Evolutionary conservation across 2,113 vertebrate species (phyloP).

Genomic region (Syngnathus floridae): DNA sequence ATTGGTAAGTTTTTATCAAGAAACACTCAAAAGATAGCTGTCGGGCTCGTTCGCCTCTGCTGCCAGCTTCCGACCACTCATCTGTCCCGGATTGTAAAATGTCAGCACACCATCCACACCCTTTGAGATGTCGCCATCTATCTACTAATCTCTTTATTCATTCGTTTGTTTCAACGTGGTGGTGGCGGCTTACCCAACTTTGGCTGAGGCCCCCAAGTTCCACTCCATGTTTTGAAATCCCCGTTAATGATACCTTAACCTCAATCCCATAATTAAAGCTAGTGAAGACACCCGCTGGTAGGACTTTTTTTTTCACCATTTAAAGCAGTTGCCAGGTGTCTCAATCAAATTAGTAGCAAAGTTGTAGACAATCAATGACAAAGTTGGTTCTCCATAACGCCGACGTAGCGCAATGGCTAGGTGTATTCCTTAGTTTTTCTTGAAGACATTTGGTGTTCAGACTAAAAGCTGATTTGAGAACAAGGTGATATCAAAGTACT

Average conservation of each 20-base stretch:
- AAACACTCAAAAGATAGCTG: slow-evolving; percentile 51
- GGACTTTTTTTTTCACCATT: background rate
- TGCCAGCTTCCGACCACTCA: slow-evolving; percentile 53
- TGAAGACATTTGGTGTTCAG: too few relatives aligned
- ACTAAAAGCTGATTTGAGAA: too few relatives aligned
- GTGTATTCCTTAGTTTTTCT: too few relatives aligned
- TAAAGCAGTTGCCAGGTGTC: background rate
- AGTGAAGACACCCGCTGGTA: slow-evolving; percentile 17
- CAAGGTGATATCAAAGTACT: too few relatives aligned
- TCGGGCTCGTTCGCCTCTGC: slow-evolving; percentile 32
- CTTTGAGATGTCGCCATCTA: slow-evolving; percentile 32
- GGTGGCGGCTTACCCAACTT: slow-evolving; percentile 17
- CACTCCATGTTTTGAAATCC: slow-evolving; percentile 44
- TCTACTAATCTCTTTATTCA: background rate
- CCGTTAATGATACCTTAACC: slow-evolving; percentile 60
- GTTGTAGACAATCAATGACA: too few relatives aligned
- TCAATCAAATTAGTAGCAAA: background rate
- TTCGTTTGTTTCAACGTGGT: too few relatives aligned
- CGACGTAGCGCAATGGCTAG: too few relatives aligned
- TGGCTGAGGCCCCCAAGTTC: slow-evolving; percentile 36
- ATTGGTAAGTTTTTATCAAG: slow-evolving; percentile 36
- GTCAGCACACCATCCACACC: slow-evolving; percentile 23
- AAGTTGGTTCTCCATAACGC: too few relatives aligned
- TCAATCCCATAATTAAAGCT: slow-evolving; percentile 48
- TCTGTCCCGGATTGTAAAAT: slow-evolving; percentile 56